Evolutionary conservation across 2,888 invertebrate genomes (phyloP), one percentile per base, ranked within the genome.

Genomic region (Clanis bilineata): DNA sequence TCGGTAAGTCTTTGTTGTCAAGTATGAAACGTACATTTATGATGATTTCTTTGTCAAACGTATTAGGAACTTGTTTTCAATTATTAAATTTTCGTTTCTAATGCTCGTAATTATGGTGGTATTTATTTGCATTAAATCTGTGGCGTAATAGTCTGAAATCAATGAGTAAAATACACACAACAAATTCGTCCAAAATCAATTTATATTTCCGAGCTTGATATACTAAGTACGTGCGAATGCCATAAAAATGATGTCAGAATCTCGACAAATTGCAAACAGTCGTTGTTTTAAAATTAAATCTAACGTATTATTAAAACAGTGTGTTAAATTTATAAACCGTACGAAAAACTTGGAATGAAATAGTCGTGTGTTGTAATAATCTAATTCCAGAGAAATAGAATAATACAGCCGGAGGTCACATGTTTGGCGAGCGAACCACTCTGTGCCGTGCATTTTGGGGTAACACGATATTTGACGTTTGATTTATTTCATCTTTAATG

Each of bases 311-410:
- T 69, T 67, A 62, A 63, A 69, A 68, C 68, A 83, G 74, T 61
- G 65, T 68, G 63, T 73, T 70, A 67, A 74, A 82, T 84, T 83
- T 84, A 82, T 80, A 85, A 85, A 84, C 77, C 73, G 71, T 69
- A 72, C 71, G 77, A 85, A 85, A 85, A 85, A 85, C 75, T 77
- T 64, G 64, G 74, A 75, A 82, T 83, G 76, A 79, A 85, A 83
- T 75, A 78, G 76, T 76, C 71, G 69, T 75, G 79, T 88, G 85
- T 79, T 83, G 88, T 85, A 88, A 88, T 85, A 72, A 72, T 83
- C 85, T 88, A 88, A 87, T 83, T 87, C 79, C 77, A 85, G 86
- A 82, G 82, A 83, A 83, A 85, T 83, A 78, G 78, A 82, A 83
- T 85, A 79, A 81, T 80, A 73, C 72, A 43, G 56, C 63, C 66